Base-by-base conservation (phyloP, 1,140 invertebrate species). In the Amyelois transitella region DNA sequence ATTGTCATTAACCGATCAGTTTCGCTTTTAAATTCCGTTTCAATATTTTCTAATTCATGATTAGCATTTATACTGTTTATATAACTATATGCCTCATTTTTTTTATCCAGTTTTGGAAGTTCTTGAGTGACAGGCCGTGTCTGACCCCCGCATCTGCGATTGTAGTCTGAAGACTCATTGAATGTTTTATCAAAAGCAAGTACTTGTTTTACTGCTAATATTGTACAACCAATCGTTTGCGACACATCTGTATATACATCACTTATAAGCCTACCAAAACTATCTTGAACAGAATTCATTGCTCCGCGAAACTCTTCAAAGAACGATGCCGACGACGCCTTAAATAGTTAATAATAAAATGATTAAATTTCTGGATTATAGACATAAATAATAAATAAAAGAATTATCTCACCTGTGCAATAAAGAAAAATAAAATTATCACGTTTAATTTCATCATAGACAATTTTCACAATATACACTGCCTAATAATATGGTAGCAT, bases 131-230 rank as follows among this genome's bases (percentile, higher is more conserved):
- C 32, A 14, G 12, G 0, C 2, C 12, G 32, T 38, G 12, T 2
- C 8, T n/a, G 45, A 48, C 55, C 64, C 32, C 47, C 58, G 52
- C 76, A 79, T 32, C 55, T 63, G 12, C 54, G 22, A 22, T 72
- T 59, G 45, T 69, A 69, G n/a, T 58, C 49, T 6, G 64, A 58
- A 38, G 57, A 61, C n/a, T 66, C 58, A 53, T 62, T 51, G 48
- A 62, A 58, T 8, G 69, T 48, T 22, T 68, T 67, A 21, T 69
- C 69, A 5, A 70, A 53, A 0, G 67, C 53, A 18, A 85, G 53
- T 4, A 76, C 71, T 49, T 77, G 63, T 71, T 84, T 78, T 18
- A 86, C 71, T 1, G 82, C 76, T n/a, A 76, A 60, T 51, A 86
- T 63, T 2, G 83, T 83, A 51, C 81, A 84, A 18, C 81, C 72